A percentile compares a stretch with the other conserved stretches of the same genome.
phyloP scores from a whole-genome alignment of 2,797 vertebrate species.

The Psittacula echo region DNA sequence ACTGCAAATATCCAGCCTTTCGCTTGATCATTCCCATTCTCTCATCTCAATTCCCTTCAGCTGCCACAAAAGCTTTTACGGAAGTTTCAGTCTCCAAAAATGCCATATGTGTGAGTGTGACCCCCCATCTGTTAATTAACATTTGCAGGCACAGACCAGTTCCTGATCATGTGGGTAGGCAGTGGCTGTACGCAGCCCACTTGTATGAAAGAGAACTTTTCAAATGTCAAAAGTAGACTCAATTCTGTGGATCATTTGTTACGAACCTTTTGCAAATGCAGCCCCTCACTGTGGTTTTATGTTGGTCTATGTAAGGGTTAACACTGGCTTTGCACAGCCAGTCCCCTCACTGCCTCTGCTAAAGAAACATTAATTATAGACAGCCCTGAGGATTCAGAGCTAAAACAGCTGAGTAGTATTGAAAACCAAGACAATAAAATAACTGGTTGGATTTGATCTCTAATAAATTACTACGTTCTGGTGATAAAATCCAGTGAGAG shows the following conservation, averaged over 20 bases:
- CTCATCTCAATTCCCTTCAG: not conserved
- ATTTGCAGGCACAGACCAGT: not conserved
- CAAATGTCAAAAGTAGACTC: not conserved
- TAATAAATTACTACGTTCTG: constrained; percentile 71
- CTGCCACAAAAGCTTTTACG: not conserved
- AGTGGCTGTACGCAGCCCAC: not conserved
- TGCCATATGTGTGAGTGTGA: not conserved
- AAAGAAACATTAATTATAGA: constrained; percentile 71
- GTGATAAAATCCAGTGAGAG: constrained; percentile 50
- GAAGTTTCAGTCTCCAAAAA: not conserved
- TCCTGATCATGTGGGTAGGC: not conserved
- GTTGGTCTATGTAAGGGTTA: constrained; percentile 49
- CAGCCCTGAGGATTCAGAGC: constrained; percentile 10
- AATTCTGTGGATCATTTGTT: not conserved
- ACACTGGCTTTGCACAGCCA: not conserved
- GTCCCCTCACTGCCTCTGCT: not conserved
- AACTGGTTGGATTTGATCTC: constrained; percentile 57
- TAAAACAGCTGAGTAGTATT: constrained; percentile 48
- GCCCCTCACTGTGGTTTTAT: not conserved
- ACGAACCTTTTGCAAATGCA: rapidly evolving
- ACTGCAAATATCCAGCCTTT: not conserved
- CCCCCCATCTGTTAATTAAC: constrained; percentile 7
- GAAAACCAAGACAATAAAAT: constrained; percentile 72
- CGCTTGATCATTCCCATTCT: rapidly evolving
- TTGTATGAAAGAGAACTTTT: not conserved